These are phyloP conservation scores for Pristionchus entomophagus DNA, from an alignment of 2,888 invertebrate species.

Conservation along the genomic window DNA sequence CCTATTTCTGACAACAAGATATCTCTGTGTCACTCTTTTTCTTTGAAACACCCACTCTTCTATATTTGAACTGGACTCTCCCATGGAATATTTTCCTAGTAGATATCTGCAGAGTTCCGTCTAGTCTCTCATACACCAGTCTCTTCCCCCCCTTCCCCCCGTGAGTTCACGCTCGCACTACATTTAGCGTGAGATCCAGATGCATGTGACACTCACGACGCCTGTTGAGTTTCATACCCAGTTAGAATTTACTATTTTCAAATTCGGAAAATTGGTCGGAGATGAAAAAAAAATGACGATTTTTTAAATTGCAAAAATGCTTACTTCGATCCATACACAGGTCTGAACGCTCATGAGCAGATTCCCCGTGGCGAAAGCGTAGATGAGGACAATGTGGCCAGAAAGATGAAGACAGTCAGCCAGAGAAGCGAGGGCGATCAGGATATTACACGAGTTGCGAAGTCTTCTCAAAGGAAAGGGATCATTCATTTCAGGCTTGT, in stretches of 20 bases:
- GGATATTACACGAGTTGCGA: constrained; percentile 8
- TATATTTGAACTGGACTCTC: too few species aligned
- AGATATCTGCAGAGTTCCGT: not conserved
- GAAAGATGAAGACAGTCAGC: not conserved
- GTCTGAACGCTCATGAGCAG: not conserved
- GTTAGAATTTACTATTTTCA: too few species aligned
- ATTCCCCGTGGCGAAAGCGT: not conserved
- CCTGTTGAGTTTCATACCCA: not conserved
- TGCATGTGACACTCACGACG: not conserved
- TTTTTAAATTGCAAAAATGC: too few species aligned
- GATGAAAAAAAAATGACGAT: too few species aligned
- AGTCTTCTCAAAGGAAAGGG: not conserved
- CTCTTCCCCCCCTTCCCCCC: not conserved
- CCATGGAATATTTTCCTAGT: too few species aligned
- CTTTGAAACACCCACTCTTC: too few species aligned
- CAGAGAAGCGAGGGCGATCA: not conserved
- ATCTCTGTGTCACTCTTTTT: too few species aligned
- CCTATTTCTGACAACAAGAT: too few species aligned
- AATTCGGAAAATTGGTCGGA: too few species aligned
- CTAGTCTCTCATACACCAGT: not conserved
- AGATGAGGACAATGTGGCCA: constrained; percentile 7
- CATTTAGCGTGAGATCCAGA: not conserved
- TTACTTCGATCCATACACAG: not conserved
- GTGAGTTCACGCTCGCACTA: not conserved
- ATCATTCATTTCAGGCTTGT: too few species aligned